Base-by-base conservation (phyloP, 2,797 vertebrate species). In the Urocyon cinereoargenteus region DNA sequence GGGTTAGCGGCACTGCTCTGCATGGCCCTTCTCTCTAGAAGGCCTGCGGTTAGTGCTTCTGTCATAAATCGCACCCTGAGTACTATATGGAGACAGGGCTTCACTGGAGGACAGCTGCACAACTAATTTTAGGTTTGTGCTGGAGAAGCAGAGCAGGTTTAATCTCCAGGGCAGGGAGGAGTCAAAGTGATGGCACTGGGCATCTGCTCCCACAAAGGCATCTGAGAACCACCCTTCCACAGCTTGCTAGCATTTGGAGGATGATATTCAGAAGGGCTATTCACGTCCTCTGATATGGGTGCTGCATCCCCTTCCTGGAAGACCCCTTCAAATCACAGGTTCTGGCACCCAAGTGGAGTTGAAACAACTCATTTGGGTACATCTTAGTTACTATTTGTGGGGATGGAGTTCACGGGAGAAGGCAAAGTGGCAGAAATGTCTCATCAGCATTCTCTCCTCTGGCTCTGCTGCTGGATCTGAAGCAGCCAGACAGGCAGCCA, bases 61-160 rank as follows among this genome's bases (percentile, higher is more conserved):
- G 24, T 85, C 90, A 62, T 91, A 97, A 98, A 98, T 87, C 90
- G 97, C 78, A 5, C 92, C 93, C 97, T 97, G 96, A 98, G 96
- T 96, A 94, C 36, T 18, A 28, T 45, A 26, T 97, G 90, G 92
- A 86, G 96, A 97, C 79, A 2, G 57, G 83, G 28, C 83, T 85
- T 31, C 40, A 64, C 36, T 0, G 68, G 82, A 94, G 66, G 92
- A 97, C 96, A 98, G 94, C 94, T 96, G 98, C 82, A 4, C 19
- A 31, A 81, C 95, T 97, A 97, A 98, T 75, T 97, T 98, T 98
- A 97, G 84, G 96, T 24, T 70, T 73, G 49, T 59, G 49, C 87
- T 59, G 14, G 79, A 98, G 83, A 95, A 90, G 73, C 9, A 88
- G 96, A 97, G 95, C 89, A 88, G 78, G 86, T 87, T 93, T 93